These are phyloP conservation scores for Ascaphus truei DNA, from an alignment of 2,113 vertebrate genomes.

Conservation along the genomic window DNA sequence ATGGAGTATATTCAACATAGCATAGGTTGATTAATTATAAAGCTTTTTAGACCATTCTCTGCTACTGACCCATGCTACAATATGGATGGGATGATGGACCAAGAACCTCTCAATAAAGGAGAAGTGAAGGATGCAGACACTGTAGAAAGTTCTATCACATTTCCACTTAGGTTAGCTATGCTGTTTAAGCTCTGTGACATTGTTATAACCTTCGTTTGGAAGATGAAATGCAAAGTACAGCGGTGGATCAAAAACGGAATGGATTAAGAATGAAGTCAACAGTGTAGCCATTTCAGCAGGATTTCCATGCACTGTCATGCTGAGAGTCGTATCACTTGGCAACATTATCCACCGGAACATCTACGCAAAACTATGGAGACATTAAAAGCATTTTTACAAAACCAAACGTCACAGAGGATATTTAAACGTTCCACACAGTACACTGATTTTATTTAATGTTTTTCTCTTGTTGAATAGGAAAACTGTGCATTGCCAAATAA, in stretches of 20 bases:
- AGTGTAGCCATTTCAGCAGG: constrained; percentile 57
- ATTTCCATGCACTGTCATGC: constrained; percentile 72
- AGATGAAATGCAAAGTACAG: constrained; percentile 70
- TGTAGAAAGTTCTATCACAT: constrained; percentile 75
- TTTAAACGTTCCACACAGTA: neutral
- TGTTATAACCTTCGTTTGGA: constrained; percentile 84
- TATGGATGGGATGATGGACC: constrained; percentile 85
- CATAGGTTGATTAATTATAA: constrained; percentile 56
- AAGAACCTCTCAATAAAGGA: constrained; percentile 80
- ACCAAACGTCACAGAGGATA: neutral
- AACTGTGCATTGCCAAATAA: no score
- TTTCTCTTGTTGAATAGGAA: no score
- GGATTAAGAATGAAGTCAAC: constrained; percentile 74
- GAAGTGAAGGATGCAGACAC: constrained; percentile 81
- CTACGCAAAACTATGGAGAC: constrained; percentile 37
- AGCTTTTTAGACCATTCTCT: constrained; percentile 62
- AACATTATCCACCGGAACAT: constrained; percentile 51
- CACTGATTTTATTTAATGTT: no score
- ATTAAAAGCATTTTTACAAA: constrained; percentile 8
- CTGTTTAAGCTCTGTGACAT: constrained; percentile 84
- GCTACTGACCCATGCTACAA: constrained; percentile 71
- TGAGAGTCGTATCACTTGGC: constrained; percentile 53
- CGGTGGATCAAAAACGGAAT: constrained; percentile 70
- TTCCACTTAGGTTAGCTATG: constrained; percentile 76
- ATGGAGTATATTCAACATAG: constrained; percentile 54